These are phyloP conservation scores for Perizoma flavofasciatum DNA, from an alignment of 2,888 invertebrate species.

Conservation along the genomic window DNA sequence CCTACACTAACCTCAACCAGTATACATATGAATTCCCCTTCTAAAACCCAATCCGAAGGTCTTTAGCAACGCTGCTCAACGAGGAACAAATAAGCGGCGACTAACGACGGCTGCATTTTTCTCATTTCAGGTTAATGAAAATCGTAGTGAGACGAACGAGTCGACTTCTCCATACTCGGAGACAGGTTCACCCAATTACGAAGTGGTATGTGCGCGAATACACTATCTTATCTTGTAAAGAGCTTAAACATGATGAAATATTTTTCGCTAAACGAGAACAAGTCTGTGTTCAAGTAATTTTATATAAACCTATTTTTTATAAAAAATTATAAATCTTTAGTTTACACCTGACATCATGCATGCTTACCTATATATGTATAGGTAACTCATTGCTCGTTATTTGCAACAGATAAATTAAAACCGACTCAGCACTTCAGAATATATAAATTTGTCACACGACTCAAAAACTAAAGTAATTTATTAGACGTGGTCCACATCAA, in stretches of 20 bases:
- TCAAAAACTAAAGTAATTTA: slow-evolving; percentile 32
- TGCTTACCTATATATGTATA: not conserved
- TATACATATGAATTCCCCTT: slow-evolving; percentile 22
- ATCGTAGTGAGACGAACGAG: slow-evolving; percentile 52
- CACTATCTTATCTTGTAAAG: slow-evolving; percentile 35
- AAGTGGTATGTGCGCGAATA: slow-evolving; percentile 43
- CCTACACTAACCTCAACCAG: not conserved
- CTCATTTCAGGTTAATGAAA: slow-evolving; percentile 78
- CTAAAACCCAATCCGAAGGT: slow-evolving; percentile 35
- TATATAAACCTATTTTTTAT: too few species aligned
- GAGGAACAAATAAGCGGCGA: slow-evolving; percentile 47
- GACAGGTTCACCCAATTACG: slow-evolving; percentile 64
- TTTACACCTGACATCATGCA: not conserved
- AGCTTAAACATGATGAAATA: slow-evolving; percentile 12
- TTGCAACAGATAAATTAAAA: slow-evolving; percentile 24
- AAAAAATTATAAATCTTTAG: not conserved
- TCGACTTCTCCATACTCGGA: slow-evolving; percentile 56
- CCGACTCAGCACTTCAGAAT: slow-evolving; percentile 9
- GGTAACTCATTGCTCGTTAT: slow-evolving; percentile 24
- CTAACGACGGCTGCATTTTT: slow-evolving; percentile 61
- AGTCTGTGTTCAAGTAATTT: too few species aligned
- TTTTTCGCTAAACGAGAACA: not conserved
- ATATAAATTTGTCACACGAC: slow-evolving; percentile 28
- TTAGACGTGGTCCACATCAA: slow-evolving; percentile 30
- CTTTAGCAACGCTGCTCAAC: slow-evolving; percentile 32